A percentile compares a stretch with the other conserved stretches of the same genome.
Evolutionary conservation across 2,797 vertebrate species (phyloP).

Genomic region (Pangasius mekongensis): DNA sequence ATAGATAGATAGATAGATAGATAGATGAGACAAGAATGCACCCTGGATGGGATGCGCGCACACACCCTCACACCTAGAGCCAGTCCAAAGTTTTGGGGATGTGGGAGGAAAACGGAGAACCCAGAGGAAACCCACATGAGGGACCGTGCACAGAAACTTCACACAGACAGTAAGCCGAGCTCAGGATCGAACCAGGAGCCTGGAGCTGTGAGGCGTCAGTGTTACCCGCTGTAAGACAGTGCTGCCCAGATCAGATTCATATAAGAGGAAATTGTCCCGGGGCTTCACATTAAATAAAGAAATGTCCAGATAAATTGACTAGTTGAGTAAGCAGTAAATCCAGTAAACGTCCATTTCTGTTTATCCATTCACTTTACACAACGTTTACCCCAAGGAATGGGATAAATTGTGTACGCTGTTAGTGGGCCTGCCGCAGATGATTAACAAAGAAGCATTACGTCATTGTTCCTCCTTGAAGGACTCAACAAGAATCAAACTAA

Average conservation of each 20-base stretch:
- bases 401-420: not conserved
- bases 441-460: not conserved
- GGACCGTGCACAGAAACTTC: not conserved
- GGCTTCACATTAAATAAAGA: not conserved
- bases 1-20: no score
- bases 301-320: not conserved
- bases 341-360: not conserved
- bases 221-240: not conserved
- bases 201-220: not conserved
- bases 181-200: not conserved
- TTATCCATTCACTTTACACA: not conserved
- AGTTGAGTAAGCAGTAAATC: not conserved
- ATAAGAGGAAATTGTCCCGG: not conserved
- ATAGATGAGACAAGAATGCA: not conserved
- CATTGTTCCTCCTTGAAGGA: not conserved
- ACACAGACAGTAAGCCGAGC: not conserved
- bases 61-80: not conserved
- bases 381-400: not conserved
- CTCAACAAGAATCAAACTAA: no score
- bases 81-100: not conserved
- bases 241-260: not conserved
- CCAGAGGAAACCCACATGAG: not conserved
- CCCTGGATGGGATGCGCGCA: not conserved
- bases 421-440: not conserved
- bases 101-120: not conserved